Evolutionary conservation across 2,888 invertebrate species (phyloP).

Genomic region (Ophion costatus): DNA sequence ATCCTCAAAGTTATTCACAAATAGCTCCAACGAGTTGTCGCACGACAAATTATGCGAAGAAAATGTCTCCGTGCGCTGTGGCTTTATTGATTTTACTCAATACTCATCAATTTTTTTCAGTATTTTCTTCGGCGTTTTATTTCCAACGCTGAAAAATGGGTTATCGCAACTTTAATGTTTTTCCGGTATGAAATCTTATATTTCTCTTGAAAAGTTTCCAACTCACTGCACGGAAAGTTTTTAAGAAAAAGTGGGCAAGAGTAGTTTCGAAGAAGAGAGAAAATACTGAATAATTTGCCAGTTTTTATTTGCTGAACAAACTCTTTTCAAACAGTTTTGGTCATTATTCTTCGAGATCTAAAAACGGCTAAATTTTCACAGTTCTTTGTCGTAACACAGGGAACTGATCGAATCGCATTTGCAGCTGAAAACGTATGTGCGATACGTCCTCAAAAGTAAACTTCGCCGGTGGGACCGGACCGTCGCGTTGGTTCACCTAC

Average conservation of each 20-base stretch:
- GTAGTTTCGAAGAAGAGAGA: too few species aligned
- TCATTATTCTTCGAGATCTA: too few species aligned
- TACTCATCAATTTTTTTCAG: background rate
- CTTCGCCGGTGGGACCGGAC: slow-evolving; percentile 18
- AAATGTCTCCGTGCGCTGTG: background rate
- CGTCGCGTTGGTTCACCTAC: slow-evolving; percentile 13
- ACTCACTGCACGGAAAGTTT: too few species aligned
- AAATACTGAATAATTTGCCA: too few species aligned
- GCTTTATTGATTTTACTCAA: background rate
- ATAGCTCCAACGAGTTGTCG: background rate
- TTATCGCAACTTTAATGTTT: too few species aligned
- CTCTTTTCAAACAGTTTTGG: too few species aligned
- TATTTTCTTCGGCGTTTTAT: background rate
- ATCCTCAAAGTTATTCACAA: background rate
- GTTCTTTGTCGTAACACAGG: background rate
- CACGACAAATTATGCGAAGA: background rate
- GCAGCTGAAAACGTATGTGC: background rate
- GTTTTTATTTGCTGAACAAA: too few species aligned
- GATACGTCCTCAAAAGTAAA: background rate
- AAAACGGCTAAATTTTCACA: too few species aligned
- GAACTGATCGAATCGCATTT: background rate
- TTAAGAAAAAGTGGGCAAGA: too few species aligned
- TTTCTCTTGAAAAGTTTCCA: too few species aligned
- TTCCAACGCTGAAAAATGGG: too few species aligned
- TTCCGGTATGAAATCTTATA: too few species aligned